Percentiles rank a stretch among this genome's conserved stretches.
Conservation (phyloP, 1,140 invertebrate genomes). For the Choristoneura fumiferana region DNA sequence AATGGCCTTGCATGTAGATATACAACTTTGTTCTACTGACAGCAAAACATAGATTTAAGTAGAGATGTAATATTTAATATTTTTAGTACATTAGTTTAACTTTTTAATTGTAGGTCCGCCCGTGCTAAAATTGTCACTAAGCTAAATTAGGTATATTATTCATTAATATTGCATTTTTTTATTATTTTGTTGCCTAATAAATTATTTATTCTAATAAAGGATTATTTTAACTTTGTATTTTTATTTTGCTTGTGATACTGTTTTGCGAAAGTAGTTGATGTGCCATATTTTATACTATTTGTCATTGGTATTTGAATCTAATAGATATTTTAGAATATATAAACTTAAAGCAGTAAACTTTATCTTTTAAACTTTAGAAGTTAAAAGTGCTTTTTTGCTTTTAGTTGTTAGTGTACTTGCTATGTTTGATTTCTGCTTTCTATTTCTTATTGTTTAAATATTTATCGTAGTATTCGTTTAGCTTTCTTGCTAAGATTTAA, state of each 20-base stretch:
- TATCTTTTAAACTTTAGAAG: neutral
- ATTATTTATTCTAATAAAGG: constrained; percentile 17
- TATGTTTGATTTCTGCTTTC: constrained; percentile 23
- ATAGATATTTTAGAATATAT: constrained; percentile 33
- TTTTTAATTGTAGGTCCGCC: neutral
- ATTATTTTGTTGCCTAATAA: constrained; percentile 13
- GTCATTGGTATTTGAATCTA: constrained; percentile 26
- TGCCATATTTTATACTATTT: constrained; percentile 22
- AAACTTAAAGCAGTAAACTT: neutral
- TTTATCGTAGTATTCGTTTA: neutral
- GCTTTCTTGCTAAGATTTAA: too few species aligned
- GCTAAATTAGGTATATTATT: constrained; percentile 28
- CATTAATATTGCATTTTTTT: constrained; percentile 25
- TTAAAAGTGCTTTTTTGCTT: neutral
- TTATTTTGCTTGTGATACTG: neutral
- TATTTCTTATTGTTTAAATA: constrained; percentile 25
- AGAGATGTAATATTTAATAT: constrained; percentile 9
- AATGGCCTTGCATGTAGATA: neutral
- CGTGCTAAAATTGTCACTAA: constrained; percentile 17
- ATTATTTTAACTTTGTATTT: constrained; percentile 5
- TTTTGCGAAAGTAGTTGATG: neutral
- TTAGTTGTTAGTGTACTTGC: neutral
- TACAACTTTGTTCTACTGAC: too few species aligned
- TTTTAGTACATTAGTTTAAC: too few species aligned
- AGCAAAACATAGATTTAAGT: neutral